phyloP scores from a whole-genome alignment of 2,888 invertebrate genomes.

The Allacma fusca region DNA sequence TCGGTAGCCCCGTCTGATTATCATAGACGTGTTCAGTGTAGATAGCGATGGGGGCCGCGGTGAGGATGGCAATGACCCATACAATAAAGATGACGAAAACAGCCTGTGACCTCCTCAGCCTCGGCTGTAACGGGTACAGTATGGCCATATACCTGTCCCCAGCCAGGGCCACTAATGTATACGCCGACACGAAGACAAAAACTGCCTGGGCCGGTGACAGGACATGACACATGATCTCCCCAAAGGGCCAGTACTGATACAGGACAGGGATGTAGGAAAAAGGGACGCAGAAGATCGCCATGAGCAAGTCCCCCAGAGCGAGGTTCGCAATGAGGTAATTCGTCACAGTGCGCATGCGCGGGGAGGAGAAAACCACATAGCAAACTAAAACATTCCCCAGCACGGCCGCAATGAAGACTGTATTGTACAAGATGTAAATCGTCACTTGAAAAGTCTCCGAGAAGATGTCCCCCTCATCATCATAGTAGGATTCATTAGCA shows the following conservation, averaged over 20 bases:
- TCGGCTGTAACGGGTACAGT: conserved; percentile 83
- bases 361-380: conserved; percentile 82
- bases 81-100: conserved; percentile 75
- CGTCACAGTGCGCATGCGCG: conserved; percentile 89
- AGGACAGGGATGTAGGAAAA: conserved; percentile 85
- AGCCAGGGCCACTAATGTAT: conserved; percentile 89
- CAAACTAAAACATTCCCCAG: conserved; percentile 73
- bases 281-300: conserved; percentile 90
- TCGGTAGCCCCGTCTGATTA: conserved; percentile 38
- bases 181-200: conserved; percentile 75
- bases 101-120: conserved; percentile 78
- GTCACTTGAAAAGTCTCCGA: conserved; percentile 62
- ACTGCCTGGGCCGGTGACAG: conserved; percentile 67
- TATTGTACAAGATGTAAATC: conserved; percentile 65
- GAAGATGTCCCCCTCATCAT: conserved; percentile 62
- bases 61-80: conserved; percentile 74
- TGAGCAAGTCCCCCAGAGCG: conserved; percentile 87
- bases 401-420: conserved; percentile 65
- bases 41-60: conserved; percentile 63
- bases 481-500: background rate
- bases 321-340: conserved; percentile 87
- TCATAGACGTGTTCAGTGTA: conserved; percentile 64
- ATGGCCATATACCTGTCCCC: conserved; percentile 90
- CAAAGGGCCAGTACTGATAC: conserved; percentile 89
- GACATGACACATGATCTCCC: conserved; percentile 72